Conservation (phyloP, 2,797 vertebrate species). For the Lycodopsis pacificus region DNA sequence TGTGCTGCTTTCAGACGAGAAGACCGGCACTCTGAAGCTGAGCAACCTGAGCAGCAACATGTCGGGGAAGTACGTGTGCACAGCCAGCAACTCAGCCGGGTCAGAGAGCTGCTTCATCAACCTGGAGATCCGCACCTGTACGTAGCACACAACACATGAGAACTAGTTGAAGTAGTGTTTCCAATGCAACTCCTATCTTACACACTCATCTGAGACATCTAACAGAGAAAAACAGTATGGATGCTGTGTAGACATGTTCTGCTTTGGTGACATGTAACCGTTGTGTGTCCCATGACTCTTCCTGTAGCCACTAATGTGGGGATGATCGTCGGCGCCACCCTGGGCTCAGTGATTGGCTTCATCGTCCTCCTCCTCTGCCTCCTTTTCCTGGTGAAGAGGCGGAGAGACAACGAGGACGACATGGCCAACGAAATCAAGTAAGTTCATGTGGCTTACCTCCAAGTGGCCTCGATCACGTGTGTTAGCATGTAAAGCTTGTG, state of each 20-base stretch:
- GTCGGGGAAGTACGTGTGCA: conserved; percentile 92
- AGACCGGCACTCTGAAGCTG: conserved; percentile 86
- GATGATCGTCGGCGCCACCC: conserved; percentile 88
- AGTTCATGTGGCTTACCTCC: conserved; percentile 18
- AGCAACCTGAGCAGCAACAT: conserved; percentile 90
- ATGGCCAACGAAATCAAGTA: conserved; percentile 97
- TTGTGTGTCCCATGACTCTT: conserved; percentile 21
- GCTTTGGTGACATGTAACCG: not conserved
- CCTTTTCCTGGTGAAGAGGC: conserved; percentile 81
- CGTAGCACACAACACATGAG: conserved; percentile 55
- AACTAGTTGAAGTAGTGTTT: not conserved
- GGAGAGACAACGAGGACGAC: conserved; percentile 88
- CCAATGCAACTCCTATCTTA: not conserved
- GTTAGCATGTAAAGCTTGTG: no score
- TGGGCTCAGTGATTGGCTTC: conserved; percentile 87
- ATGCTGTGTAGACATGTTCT: not conserved
- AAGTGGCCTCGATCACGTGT: not conserved
- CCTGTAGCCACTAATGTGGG: conserved; percentile 83
- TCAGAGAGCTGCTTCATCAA: conserved; percentile 85
- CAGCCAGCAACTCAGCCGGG: conserved; percentile 86
- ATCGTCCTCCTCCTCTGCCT: conserved; percentile 81
- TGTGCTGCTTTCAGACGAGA: conserved; percentile 79
- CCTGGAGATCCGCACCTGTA: conserved; percentile 90
- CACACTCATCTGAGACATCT: not conserved
- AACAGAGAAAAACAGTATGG: not conserved